Conservation (phyloP, 2,888 invertebrate genomes). For the Liodrosophila aerea region DNA sequence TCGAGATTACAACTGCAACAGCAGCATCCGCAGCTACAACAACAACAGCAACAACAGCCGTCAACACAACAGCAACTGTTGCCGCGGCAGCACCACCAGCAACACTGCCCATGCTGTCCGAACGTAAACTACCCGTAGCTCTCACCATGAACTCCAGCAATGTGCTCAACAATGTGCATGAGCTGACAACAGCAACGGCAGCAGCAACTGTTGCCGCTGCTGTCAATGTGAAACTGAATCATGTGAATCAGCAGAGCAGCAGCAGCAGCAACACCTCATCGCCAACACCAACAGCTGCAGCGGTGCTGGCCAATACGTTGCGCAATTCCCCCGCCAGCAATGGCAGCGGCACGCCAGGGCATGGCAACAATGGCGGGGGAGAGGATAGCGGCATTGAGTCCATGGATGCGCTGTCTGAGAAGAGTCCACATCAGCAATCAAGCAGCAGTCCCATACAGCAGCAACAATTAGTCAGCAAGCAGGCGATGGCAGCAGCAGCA, state of each 20-base stretch:
- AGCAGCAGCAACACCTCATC: slow-evolving; percentile 28
- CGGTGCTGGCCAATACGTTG: slow-evolving; percentile 55
- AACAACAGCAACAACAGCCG: slow-evolving; percentile 29
- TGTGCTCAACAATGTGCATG: slow-evolving; percentile 40
- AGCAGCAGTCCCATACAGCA: slow-evolving; percentile 84
- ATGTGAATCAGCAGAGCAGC: slow-evolving; percentile 23
- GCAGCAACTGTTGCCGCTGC: background rate
- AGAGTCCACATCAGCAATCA: slow-evolving; percentile 93
- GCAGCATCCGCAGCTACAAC: slow-evolving; percentile 32
- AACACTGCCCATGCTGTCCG: slow-evolving; percentile 55
- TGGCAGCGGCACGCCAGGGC: slow-evolving; percentile 83
- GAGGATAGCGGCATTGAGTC: slow-evolving; percentile 96
- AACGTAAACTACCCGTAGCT: slow-evolving; percentile 57
- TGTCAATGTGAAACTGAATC: slow-evolving; percentile 31
- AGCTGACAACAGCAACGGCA: slow-evolving; percentile 11
- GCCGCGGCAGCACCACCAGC: slow-evolving; percentile 26
- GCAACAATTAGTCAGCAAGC: slow-evolving; percentile 30
- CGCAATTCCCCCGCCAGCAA: slow-evolving; percentile 82
- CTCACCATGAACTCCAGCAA: slow-evolving; percentile 34
- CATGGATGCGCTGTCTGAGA: slow-evolving; percentile 96
- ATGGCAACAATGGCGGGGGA: slow-evolving; percentile 83
- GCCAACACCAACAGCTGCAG: slow-evolving; percentile 53
- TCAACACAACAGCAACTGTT: slow-evolving; percentile 29
- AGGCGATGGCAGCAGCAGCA: slow-evolving; percentile 6
- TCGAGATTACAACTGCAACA: slow-evolving; percentile 63